These are phyloP conservation scores for Conopomorpha cramerella DNA, from an alignment of 1,140 invertebrate genomes.

Conservation along the genomic window DNA sequence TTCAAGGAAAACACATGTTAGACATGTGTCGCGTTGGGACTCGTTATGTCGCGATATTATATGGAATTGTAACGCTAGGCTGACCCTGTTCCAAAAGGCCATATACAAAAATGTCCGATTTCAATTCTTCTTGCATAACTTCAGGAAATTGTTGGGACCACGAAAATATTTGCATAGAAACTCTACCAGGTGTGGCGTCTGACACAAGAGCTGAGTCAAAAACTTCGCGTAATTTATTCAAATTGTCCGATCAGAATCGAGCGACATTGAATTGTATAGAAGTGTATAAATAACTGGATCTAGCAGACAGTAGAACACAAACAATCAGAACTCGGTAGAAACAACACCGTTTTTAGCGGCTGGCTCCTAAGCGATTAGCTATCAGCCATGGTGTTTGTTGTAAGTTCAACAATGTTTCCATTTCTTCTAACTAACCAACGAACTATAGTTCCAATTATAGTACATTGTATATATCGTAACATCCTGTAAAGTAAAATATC, in stretches of 20 bases:
- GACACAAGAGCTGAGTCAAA: neutral
- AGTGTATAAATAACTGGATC: slow-evolving; percentile 49
- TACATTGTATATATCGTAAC: no score
- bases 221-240: slow-evolving; percentile 34
- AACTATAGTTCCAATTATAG: no score
- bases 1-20: no score
- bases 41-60: no score
- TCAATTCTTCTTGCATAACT: slow-evolving; percentile 18
- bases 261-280: slow-evolving; percentile 10
- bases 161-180: slow-evolving; percentile 12
- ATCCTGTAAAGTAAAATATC: no score
- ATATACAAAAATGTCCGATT: no score
- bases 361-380: slow-evolving; percentile 54
- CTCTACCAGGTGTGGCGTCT: neutral
- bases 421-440: no score
- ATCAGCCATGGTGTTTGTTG: slow-evolving; percentile 55
- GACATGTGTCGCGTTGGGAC: no score
- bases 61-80: no score
- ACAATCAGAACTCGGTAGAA: slow-evolving; percentile 33
- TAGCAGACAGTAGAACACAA: no score
- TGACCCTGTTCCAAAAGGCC: no score
- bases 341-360: slow-evolving; percentile 25
- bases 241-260: slow-evolving; percentile 25
- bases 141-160: slow-evolving; percentile 11
- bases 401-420: no score